Conservation (phyloP, 1,140 invertebrate species). For the Euglossa dilemma region DNA sequence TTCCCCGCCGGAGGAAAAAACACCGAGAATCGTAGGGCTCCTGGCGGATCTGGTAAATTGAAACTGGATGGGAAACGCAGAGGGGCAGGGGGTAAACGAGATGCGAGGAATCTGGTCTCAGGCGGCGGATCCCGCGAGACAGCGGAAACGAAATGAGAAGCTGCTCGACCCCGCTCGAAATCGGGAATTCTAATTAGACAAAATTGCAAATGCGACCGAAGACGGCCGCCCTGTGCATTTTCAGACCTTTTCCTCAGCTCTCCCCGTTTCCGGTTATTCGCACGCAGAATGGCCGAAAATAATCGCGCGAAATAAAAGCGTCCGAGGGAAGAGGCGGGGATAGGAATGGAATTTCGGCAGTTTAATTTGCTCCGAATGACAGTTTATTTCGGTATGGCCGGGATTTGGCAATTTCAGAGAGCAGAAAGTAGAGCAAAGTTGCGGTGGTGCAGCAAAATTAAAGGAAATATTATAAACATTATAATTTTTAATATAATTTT, state of each 20-base stretch:
- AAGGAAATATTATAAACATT: background rate
- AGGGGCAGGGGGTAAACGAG: constrained; percentile 1
- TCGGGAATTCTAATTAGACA: background rate
- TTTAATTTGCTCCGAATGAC: too few relatives aligned
- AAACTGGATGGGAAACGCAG: constrained; percentile 57
- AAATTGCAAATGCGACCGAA: background rate
- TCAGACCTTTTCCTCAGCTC: background rate
- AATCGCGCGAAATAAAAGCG: background rate
- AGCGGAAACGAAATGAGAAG: constrained; percentile 7
- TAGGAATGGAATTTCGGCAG: background rate
- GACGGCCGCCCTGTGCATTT: background rate
- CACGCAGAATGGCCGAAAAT: background rate
- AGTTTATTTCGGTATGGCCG: background rate
- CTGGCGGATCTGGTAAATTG: constrained; percentile 64
- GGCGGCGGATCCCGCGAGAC: constrained; percentile 21
- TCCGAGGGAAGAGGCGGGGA: background rate
- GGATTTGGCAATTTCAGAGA: background rate
- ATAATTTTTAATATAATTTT: too few relatives aligned
- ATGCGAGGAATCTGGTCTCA: constrained; percentile 34
- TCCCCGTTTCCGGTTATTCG: background rate
- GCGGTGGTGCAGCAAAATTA: background rate
- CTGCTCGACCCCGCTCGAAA: background rate
- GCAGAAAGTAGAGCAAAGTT: background rate
- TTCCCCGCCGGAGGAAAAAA: constrained; percentile 35
- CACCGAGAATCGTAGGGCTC: constrained; percentile 53